Evolutionary conservation across 2,113 vertebrate genomes (phyloP), one percentile per base, ranked within the genome.

Genomic region (Theropithecus gelada): DNA sequence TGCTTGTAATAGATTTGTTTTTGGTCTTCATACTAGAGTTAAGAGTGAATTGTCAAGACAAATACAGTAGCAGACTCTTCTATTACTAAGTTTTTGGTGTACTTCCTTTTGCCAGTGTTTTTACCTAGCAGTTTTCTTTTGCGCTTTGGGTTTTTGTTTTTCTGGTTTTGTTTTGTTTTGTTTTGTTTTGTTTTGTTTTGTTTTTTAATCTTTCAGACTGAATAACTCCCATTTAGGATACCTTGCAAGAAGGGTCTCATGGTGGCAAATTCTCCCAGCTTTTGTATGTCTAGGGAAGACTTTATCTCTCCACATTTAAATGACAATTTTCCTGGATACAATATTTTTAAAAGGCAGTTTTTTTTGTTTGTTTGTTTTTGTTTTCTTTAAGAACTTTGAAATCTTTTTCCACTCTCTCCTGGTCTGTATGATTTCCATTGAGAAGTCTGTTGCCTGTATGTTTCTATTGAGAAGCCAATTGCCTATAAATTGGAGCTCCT

Each of bases 111-210:
- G 35, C 64, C 32, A 68, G 32, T 35, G 32, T 68, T 68, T 17
- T 68, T 35, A 68, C 32, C 32, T 68, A 35, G 64, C 13, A 68
- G 64, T 68, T 68, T 35, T 68, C 6, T 35, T 68, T 35, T 8
- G 11, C 2, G 5, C 27, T 30, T 64, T 64, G 30, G 61, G 61
- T 64, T 64, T 64, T 64, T 30, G 11, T 64, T 30, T 30, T 30
- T 64, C 27, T 13, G 59, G 4, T 3, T 7, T 16, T 16, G 0
- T 48, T 48, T 12, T 48, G 0, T 0, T 48, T 48, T 9, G 1
- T 45, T 27, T 45, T 27, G 40, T 27, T 61, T 30, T 30, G 5
- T 64, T 64, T 30, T 13, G 38, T 38, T 64, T 11, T 5, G 5
- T 12, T 30, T 17, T 35, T 35, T 17, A 35, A 3, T 17, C 32